Percentiles rank a stretch among this genome's conserved stretches.
phyloP scores from a whole-genome alignment of 2,797 vertebrate genomes.

The Trichosurus vulpecula region DNA sequence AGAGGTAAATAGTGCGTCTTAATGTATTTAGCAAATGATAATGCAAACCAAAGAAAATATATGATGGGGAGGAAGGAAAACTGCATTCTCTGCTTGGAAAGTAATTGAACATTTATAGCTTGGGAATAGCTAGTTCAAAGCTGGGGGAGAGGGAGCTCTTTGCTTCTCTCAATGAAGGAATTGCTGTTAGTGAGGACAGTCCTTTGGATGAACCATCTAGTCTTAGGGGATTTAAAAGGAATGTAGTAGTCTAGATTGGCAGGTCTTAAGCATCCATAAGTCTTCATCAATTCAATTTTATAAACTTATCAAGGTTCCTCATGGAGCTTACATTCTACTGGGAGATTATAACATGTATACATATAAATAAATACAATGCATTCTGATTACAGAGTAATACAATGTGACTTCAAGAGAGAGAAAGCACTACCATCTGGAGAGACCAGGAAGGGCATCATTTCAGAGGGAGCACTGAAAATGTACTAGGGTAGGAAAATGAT shows the following conservation, averaged over 20 bases:
- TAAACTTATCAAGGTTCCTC: constrained; percentile 39
- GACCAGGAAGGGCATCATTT: not conserved
- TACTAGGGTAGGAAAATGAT: not conserved
- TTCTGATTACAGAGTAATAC: not conserved
- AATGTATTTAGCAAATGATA: constrained; percentile 53
- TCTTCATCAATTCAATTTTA: constrained; percentile 57
- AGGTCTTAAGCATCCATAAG: constrained; percentile 48
- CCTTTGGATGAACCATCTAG: not conserved
- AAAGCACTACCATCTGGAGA: not conserved
- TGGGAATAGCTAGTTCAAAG: constrained; percentile 61
- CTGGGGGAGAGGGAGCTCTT: constrained; percentile 52
- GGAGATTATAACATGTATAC: not conserved
- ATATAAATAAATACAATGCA: not conserved
- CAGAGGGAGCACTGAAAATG: not conserved
- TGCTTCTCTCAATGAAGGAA: constrained; percentile 53
- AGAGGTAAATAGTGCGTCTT: constrained; percentile 31
- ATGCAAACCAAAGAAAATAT: constrained; percentile 59
- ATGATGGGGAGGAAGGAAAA: constrained; percentile 1
- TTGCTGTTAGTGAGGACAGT: constrained; percentile 52
- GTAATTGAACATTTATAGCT: constrained; percentile 60
- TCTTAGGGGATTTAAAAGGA: constrained; percentile 51
- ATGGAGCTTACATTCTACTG: not conserved
- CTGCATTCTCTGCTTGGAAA: constrained; percentile 34
- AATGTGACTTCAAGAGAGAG: not conserved
- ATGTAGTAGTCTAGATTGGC: constrained; percentile 34